These are phyloP conservation scores for Anguilla anguilla DNA, from an alignment of 2,797 vertebrate species.

Conservation along the genomic window DNA sequence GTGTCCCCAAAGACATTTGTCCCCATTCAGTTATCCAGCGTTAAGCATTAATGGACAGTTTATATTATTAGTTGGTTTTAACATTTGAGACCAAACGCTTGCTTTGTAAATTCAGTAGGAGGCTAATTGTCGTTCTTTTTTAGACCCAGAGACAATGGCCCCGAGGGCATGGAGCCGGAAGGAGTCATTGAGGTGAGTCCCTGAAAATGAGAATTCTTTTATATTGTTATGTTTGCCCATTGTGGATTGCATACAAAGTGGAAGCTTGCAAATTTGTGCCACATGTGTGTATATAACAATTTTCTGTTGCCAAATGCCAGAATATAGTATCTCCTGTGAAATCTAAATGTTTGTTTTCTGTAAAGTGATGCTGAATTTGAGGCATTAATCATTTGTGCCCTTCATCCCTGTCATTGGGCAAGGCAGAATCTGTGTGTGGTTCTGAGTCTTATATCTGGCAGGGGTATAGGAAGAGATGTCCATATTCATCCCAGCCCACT, in stretches of 20 bases:
- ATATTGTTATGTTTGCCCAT: not conserved
- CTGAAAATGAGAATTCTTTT: not conserved
- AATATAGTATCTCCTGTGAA: not conserved
- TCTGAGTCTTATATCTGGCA: slow-evolving; percentile 35
- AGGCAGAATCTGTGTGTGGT: slow-evolving; percentile 23
- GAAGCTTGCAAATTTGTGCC: not conserved
- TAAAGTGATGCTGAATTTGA: not conserved
- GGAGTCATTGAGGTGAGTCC: slow-evolving; percentile 82
- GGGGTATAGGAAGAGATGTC: slow-evolving; percentile 30
- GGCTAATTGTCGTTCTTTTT: not conserved
- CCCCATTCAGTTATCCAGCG: not conserved
- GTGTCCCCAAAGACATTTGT: not conserved
- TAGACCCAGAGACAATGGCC: slow-evolving; percentile 78
- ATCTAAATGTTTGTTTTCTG: not conserved
- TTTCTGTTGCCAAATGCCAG: not conserved
- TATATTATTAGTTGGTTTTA: not conserved
- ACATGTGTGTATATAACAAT: not conserved
- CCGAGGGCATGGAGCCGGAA: slow-evolving; percentile 87
- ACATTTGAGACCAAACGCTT: not conserved
- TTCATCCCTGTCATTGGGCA: slow-evolving; percentile 22
- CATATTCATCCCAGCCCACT: slow-evolving; percentile 40
- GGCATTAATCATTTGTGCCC: not conserved
- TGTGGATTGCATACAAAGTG: not conserved
- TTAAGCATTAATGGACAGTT: not conserved
- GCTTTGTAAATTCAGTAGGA: not conserved